Conservation (phyloP, 2,888 invertebrate genomes). For the Cheilosia vernalis region DNA sequence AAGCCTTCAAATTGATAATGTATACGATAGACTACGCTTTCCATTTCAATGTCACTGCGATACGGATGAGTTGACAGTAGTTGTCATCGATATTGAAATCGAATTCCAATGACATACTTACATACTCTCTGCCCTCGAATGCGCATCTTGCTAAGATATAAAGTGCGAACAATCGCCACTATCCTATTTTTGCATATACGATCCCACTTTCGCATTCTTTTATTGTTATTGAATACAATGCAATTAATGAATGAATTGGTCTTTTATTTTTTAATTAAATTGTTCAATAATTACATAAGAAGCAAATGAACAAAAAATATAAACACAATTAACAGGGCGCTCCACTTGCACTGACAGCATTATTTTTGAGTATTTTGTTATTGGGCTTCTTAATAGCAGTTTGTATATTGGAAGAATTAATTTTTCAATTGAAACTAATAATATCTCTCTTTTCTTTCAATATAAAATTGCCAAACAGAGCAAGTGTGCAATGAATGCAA, state of each 20-base stretch:
- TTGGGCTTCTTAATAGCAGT: too few relatives aligned
- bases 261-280: constrained; percentile 19
- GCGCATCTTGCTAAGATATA: constrained; percentile 18
- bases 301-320: too few relatives aligned
- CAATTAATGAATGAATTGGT: constrained; percentile 42
- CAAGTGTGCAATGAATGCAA: too few relatives aligned
- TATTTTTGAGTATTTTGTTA: too few relatives aligned
- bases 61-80: constrained; percentile 7
- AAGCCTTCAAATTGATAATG: too few relatives aligned
- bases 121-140: constrained; percentile 1
- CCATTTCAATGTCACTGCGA: constrained; percentile 42
- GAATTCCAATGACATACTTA: constrained; percentile 31
- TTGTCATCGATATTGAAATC: constrained; percentile 46
- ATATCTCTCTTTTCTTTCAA: too few relatives aligned
- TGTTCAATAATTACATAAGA: constrained; percentile 42
- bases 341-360: too few relatives aligned
- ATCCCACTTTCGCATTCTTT: constrained; percentile 29
- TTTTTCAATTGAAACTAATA: too few relatives aligned
- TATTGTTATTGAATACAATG: constrained; percentile 33
- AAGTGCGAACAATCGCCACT: constrained; percentile 13
- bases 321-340: too few relatives aligned
- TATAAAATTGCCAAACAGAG: too few relatives aligned
- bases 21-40: constrained; percentile 33
- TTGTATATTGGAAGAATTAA: too few relatives aligned
- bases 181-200: neutral